Percentiles rank a stretch among this genome's conserved stretches.
These are phyloP conservation scores for Pogonomyrmex barbatus DNA, from an alignment of 1,140 invertebrate genomes.

Conservation along the genomic window DNA sequence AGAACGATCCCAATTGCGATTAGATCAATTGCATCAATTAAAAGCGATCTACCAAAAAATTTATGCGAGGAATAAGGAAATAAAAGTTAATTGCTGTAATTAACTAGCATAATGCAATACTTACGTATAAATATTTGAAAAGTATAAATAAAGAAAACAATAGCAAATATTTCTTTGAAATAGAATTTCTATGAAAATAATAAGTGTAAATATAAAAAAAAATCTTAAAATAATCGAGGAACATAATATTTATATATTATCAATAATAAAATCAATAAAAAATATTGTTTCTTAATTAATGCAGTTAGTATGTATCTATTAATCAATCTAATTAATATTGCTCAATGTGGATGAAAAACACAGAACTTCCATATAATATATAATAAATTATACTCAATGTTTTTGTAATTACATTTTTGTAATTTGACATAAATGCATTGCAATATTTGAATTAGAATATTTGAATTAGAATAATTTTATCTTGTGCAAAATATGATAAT, in stretches of 20 bases:
- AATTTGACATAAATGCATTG: background rate
- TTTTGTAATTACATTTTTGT: constrained; percentile 33
- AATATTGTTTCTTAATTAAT: constrained; percentile 38
- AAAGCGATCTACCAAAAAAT: constrained; percentile 22
- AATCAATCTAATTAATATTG: constrained; percentile 20
- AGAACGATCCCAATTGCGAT: background rate
- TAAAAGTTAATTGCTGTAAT: background rate
- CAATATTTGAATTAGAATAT: no score
- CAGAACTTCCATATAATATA: constrained; percentile 29
- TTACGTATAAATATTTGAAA: background rate
- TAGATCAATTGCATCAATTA: constrained; percentile 37
- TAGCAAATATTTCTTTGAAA: background rate
- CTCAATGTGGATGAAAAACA: constrained; percentile 29
- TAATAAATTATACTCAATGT: constrained; percentile 27
- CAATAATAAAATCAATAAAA: constrained; percentile 25
- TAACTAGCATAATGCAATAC: background rate
- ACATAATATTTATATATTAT: constrained; percentile 24
- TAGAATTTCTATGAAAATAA: background rate
- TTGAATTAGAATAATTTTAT: constrained; percentile 22
- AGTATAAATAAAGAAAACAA: background rate
- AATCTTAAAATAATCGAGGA: background rate
- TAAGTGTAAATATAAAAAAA: background rate
- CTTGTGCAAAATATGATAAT: background rate
- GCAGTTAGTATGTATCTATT: constrained; percentile 46
- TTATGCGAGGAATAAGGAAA: background rate